phyloP scores from a whole-genome alignment of 2,113 vertebrate genomes.

The Clarias magur region DNA sequence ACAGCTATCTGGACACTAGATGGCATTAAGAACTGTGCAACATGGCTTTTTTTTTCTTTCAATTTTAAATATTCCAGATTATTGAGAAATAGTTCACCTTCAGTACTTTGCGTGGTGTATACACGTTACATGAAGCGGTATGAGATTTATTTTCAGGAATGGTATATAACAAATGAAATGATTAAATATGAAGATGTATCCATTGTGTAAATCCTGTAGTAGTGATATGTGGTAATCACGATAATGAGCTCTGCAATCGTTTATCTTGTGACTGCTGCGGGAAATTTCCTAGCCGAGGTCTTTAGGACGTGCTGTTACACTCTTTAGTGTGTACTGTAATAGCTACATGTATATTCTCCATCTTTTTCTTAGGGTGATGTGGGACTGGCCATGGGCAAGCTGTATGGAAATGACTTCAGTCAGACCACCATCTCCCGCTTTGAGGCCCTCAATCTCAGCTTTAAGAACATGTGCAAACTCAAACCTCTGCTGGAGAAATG shows the following conservation, averaged over 20 bases:
- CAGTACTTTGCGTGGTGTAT: not conserved
- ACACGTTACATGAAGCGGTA: not conserved
- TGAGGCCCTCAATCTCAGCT: slow-evolving; percentile 92
- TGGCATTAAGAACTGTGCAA: not conserved
- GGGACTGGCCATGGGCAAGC: slow-evolving; percentile 91
- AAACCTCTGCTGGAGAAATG: slow-evolving; percentile 93
- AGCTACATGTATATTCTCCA: not conserved
- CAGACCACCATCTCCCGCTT: slow-evolving; percentile 95
- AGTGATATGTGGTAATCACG: not conserved
- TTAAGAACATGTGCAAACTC: slow-evolving; percentile 97
- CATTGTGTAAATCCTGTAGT: not conserved
- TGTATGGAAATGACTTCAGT: slow-evolving; percentile 93
- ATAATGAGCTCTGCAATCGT: not conserved
- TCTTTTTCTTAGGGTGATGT: slow-evolving; percentile 81
- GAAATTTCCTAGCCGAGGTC: not conserved
- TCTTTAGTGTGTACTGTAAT: not conserved
- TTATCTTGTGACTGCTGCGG: not conserved
- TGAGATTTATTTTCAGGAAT: not conserved
- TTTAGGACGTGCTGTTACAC: not conserved
- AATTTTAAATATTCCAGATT: not conserved
- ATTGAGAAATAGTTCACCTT: not conserved
- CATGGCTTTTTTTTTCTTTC: not conserved
- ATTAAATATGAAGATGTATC: not conserved
- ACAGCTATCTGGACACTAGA: not conserved
- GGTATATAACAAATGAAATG: not conserved